Percentiles rank a stretch among this genome's conserved stretches.
These are phyloP conservation scores for Netelia melanura DNA, from an alignment of 2,888 invertebrate species.

Conservation along the genomic window DNA sequence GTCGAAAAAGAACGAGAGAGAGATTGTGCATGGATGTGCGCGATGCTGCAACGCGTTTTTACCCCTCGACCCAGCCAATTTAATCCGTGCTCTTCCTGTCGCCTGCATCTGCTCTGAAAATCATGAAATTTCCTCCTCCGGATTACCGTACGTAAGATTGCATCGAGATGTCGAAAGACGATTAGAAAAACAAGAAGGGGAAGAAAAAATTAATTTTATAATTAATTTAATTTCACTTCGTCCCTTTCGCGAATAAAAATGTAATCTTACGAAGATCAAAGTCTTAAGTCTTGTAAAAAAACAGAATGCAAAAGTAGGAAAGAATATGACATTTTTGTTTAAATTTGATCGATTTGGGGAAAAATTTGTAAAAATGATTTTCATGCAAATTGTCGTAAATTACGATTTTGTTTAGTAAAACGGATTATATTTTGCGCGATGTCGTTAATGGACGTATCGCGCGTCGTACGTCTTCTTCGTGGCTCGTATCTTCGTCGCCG, in stretches of 20 bases:
- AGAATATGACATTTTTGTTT: no score
- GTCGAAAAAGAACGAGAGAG: not conserved
- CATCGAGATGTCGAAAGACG: no score
- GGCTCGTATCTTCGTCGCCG: conserved; percentile 16
- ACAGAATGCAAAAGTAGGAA: no score
- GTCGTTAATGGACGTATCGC: conserved; percentile 17
- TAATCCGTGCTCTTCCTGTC: conserved; percentile 64
- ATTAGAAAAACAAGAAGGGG: no score
- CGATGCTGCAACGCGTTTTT: conserved; percentile 27
- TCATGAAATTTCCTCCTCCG: conserved; percentile 31
- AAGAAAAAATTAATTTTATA: no score
- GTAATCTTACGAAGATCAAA: no score
- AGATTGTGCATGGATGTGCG: conserved; percentile 16
- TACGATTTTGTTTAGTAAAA: not conserved
- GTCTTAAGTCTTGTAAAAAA: no score
- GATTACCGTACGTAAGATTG: not conserved
- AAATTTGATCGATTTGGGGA: no score
- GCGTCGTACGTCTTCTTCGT: conserved; percentile 18
- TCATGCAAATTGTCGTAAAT: not conserved
- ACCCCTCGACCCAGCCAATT: conserved; percentile 4
- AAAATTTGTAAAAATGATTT: no score
- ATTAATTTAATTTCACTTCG: no score
- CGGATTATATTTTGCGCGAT: not conserved
- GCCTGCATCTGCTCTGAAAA: conserved; percentile 61
- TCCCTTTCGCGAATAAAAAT: no score